phyloP scores from a whole-genome alignment of 1,140 invertebrate species.

The Rhizoglyphus robini region DNA sequence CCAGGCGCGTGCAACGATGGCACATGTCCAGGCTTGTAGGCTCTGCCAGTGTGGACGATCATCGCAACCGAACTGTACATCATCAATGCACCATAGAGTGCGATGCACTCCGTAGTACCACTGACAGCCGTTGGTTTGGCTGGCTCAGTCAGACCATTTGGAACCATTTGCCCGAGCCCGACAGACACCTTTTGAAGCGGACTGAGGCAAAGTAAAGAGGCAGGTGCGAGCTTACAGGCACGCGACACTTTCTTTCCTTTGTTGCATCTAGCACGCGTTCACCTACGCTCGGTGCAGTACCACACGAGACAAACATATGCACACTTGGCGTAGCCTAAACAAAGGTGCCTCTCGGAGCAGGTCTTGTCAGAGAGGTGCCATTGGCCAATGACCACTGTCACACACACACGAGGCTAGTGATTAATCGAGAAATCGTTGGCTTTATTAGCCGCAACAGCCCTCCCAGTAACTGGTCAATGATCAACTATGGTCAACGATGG shows the following conservation, averaged over 20 bases:
- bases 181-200: background rate
- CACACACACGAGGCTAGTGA: too few relatives aligned
- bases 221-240: constrained; percentile 3
- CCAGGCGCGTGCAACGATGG: background rate
- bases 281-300: background rate
- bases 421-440: too few relatives aligned
- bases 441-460: too few relatives aligned
- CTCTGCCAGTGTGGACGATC: too few relatives aligned
- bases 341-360: background rate
- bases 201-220: too few relatives aligned
- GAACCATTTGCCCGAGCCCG: background rate
- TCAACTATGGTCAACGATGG: too few relatives aligned
- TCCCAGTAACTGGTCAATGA: too few relatives aligned
- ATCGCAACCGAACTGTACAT: too few relatives aligned
- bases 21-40: too few relatives aligned
- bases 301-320: background rate
- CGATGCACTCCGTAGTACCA: too few relatives aligned
- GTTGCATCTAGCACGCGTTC: background rate
- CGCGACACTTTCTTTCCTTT: background rate
- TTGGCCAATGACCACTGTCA: background rate
- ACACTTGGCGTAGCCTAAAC: background rate
- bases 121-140: constrained; percentile 1
- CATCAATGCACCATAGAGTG: too few relatives aligned
- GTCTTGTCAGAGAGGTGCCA: background rate
- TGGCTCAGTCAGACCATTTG: constrained; percentile 8